Conservation (phyloP, 2,888 invertebrate species). For the Hirtodrosophila histrioides region DNA sequence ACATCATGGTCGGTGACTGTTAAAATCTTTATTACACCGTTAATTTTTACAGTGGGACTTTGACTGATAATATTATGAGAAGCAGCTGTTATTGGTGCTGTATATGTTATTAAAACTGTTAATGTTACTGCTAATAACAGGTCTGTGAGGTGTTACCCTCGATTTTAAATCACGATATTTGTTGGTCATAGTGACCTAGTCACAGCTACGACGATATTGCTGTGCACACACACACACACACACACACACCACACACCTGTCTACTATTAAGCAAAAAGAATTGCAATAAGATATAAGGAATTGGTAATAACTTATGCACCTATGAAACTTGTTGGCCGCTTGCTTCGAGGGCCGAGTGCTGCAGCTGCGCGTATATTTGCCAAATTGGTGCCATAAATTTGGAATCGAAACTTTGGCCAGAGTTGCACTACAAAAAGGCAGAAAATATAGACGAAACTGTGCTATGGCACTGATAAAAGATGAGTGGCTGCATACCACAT, state of each 20-base stretch:
- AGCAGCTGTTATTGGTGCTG: too few species aligned
- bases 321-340: conserved; percentile 50
- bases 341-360: conserved; percentile 8
- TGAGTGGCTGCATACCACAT: conserved; percentile 10
- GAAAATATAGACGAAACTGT: conserved; percentile 12
- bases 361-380: conserved; percentile 63
- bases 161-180: too few species aligned
- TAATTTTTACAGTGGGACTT: too few species aligned
- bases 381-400: conserved; percentile 68
- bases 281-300: conserved; percentile 49
- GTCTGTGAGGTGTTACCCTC: too few species aligned
- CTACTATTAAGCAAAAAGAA: conserved; percentile 17
- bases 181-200: too few species aligned
- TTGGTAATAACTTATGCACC: conserved; percentile 68
- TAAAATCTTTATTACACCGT: too few species aligned
- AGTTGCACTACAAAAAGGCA: conserved; percentile 13
- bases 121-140: too few species aligned
- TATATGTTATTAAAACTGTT: too few species aligned
- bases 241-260: background rate
- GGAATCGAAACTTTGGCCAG: conserved; percentile 19
- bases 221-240: background rate
- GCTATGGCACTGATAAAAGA: conserved; percentile 24
- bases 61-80: too few species aligned
- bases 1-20: too few species aligned
- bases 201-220: too few species aligned